Evolutionary conservation across 2,888 invertebrate genomes (phyloP).

Genomic region (Mesochorus sp.): DNA sequence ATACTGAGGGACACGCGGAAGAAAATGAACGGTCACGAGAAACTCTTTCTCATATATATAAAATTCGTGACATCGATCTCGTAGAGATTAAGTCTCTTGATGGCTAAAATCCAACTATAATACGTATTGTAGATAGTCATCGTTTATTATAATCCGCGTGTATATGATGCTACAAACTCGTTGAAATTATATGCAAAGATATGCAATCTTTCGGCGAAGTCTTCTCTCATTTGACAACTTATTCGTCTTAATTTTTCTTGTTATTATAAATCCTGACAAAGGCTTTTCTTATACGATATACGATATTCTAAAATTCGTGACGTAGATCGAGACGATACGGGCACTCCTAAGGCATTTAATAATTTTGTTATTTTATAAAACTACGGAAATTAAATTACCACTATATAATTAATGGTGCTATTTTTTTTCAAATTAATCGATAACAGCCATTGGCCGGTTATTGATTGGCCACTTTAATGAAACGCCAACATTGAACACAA

Average conservation of each 20-base stretch:
- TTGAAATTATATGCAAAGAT: conserved; percentile 4
- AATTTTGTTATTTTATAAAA: no score
- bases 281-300: not conserved
- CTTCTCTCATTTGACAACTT: conserved; percentile 1
- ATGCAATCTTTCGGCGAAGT: not conserved
- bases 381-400: no score
- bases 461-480: no score
- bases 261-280: not conserved
- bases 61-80: conserved; percentile 53
- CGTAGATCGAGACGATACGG: conserved; percentile 24
- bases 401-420: no score
- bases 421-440: no score
- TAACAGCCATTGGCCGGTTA: no score
- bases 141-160: no score
- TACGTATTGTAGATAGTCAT: no score
- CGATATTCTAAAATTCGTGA: conserved; percentile 37
- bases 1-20: conserved; percentile 7
- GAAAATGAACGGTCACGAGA: conserved; percentile 31
- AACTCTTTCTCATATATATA: conserved; percentile 46
- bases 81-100: conserved; percentile 21
- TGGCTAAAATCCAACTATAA: not conserved
- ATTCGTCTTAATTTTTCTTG: not conserved
- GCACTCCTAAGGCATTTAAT: no score
- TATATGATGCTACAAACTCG: no score
- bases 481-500: no score